Base-by-base conservation (phyloP, 2,888 invertebrate genomes). In the Drosophila recens region DNA sequence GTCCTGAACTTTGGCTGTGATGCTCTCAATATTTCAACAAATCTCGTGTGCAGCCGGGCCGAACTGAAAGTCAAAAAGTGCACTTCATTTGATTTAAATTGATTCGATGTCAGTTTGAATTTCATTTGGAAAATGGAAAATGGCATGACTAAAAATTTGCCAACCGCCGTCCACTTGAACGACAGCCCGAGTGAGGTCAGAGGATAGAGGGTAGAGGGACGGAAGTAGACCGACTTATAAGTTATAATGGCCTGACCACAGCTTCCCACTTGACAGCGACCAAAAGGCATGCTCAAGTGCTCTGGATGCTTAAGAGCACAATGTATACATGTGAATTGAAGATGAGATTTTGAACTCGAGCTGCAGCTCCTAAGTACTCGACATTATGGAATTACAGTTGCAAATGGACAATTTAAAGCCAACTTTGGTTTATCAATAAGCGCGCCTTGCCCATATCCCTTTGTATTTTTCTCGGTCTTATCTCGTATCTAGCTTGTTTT, bases 81-180 rank as follows among this genome's bases (percentile, higher is more conserved):
- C 89, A 88, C 90, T 87, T 87, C 84, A 87, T 90, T 87, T 90
- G 79, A 88, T 89, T 86, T 87, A 89, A 90, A 86, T 90, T 90
- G 89, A 86, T 86, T 79, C 72, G 81, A 80, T 70, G 90, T 79
- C 81, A 76, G 84, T 67, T 72, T 71, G 81, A 86, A 86, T 82
- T 81, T 86, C 83, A 86, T 86, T 89, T 89, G 51, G 68, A 63
- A 89, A 88, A 86, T 86, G 73, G 78, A 63, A 89, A 88, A 86
- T 88, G 73, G 78, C 69, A 80, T 65, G 70, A 34, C 81, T 46
- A 57, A 69, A 77, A 76, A 69, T 62, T 58, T 56, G 46, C 59
- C 36, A 63, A 75, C 82, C 64, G 56, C 67, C 79, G 58, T 57
- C 70, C 66, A 71, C 77, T 78, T 78, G 80, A 78, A 27, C 54